Percentiles rank a stretch among this genome's conserved stretches.
These are phyloP conservation scores for Junonia oenone DNA, from an alignment of 2,888 invertebrate species.

Conservation along the genomic window DNA sequence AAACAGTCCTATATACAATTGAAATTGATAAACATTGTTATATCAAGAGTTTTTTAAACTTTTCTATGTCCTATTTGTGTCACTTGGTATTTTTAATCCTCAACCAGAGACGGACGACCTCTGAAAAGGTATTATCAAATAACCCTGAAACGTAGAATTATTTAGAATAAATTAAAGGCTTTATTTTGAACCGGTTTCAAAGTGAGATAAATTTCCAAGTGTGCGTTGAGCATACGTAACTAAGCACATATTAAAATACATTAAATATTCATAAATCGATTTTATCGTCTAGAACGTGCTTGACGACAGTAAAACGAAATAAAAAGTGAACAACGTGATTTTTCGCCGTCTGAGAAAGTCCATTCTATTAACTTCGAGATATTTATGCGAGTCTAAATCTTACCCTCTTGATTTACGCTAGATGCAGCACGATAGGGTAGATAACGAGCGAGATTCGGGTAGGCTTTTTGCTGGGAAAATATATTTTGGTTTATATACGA, in stretches of 20 bases:
- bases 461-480: not conserved
- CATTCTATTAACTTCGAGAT: constrained; percentile 18
- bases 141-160: constrained; percentile 27
- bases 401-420: constrained; percentile 28
- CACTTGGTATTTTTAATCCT: constrained; percentile 31
- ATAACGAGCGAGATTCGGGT: constrained; percentile 1
- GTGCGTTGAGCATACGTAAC: not conserved
- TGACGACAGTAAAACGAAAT: not conserved
- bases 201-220: constrained; percentile 10
- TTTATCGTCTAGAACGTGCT: not conserved
- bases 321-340: not conserved
- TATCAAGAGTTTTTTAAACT: no score
- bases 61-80: constrained; percentile 16
- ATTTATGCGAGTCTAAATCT: constrained; percentile 19
- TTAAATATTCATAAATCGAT: not conserved
- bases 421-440: constrained; percentile 17
- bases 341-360: not conserved
- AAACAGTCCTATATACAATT: no score
- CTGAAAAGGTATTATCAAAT: constrained; percentile 20
- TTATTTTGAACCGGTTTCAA: constrained; percentile 28
- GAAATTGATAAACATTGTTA: no score
- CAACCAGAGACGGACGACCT: not conserved
- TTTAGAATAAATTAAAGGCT: constrained; percentile 25
- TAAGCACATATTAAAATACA: not conserved
- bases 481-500: not conserved